Percentiles rank a stretch among this genome's conserved stretches.
Conservation (phyloP, 2,797 vertebrate species). For the Eptatretus atami region DNA sequence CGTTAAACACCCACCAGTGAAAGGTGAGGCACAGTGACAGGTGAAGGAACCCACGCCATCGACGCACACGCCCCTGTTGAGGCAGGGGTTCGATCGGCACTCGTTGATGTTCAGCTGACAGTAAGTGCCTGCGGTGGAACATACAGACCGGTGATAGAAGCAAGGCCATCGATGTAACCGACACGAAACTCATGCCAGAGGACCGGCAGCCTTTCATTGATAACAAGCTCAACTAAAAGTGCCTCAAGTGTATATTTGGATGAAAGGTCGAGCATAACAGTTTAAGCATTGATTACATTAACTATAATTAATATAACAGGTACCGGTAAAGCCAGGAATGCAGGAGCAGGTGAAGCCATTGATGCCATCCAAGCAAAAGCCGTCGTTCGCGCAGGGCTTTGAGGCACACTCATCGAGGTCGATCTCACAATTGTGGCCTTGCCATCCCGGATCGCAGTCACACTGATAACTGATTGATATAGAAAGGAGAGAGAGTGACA, state of each 20-base stretch:
- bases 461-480: constrained; percentile 9
- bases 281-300: no score
- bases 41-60: constrained; percentile 29
- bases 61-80: constrained; percentile 30
- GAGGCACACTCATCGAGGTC: constrained; percentile 1
- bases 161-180: no score
- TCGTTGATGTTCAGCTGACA: constrained; percentile 42
- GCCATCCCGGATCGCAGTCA: constrained; percentile 3
- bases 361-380: neutral
- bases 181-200: no score
- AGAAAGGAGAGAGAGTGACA: no score
- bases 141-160: neutral
- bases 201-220: no score
- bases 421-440: neutral
- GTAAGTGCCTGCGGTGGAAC: constrained; percentile 24
- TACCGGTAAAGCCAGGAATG: neutral
- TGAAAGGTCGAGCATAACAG: no score
- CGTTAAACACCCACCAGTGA: constrained; percentile 21
- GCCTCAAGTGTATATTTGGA: no score
- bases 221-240: no score
- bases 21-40: constrained; percentile 29
- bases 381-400: neutral
- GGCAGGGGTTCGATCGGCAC: constrained; percentile 31
- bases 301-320: neutral
- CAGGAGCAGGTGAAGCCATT: constrained; percentile 1